phyloP scores from a whole-genome alignment of 2,113 vertebrate species.

The Pseudopipra pipra region DNA sequence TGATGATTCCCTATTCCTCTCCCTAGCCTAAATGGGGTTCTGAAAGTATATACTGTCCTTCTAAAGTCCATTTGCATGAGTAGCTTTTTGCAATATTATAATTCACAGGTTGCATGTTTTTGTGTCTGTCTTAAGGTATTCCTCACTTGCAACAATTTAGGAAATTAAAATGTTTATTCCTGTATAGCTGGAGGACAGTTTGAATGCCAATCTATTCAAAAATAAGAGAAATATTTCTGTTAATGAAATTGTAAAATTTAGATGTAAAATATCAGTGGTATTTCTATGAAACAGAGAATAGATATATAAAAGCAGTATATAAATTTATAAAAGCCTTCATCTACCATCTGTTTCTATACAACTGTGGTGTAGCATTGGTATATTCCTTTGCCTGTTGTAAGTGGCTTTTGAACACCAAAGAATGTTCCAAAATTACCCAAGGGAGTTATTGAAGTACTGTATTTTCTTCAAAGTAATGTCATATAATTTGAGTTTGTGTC shows the following conservation, averaged over 20 bases:
- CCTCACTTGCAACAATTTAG: conserved; percentile 45
- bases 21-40: conserved; percentile 55
- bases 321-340: not conserved
- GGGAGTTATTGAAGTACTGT: not conserved
- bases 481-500: not conserved
- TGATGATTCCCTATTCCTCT: not conserved
- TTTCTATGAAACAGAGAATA: not conserved
- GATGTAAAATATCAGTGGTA: not conserved
- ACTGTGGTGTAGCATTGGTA: not conserved
- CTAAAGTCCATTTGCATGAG: conserved; percentile 73
- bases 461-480: not conserved
- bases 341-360: not conserved
- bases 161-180: not conserved
- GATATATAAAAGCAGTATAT: not conserved
- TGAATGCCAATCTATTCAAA: not conserved
- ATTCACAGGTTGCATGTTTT: conserved; percentile 70
- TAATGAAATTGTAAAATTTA: not conserved
- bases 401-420: not conserved
- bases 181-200: not conserved
- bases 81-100: conserved; percentile 12
- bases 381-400: not conserved
- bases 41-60: conserved; percentile 80
- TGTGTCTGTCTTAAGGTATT: conserved; percentile 57
- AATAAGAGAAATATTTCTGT: not conserved
- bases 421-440: not conserved